Percentiles rank a stretch among this genome's conserved stretches.
Conservation (phyloP, 2,113 vertebrate genomes). For the Mormyrus lacerda region DNA sequence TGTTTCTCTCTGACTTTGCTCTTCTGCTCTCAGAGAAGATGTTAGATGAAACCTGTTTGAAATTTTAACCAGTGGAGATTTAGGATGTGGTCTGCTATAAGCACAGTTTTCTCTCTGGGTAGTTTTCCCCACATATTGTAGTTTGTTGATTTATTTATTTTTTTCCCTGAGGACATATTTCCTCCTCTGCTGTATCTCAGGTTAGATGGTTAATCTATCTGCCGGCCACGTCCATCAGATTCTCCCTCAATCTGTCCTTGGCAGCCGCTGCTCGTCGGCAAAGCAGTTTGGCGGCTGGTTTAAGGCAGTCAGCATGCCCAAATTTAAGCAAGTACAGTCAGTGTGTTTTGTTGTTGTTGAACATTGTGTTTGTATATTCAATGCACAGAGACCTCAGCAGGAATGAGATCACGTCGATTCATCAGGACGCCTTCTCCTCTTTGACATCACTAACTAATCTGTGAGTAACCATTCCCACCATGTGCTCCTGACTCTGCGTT, state of each 20-base stretch:
- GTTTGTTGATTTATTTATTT: neutral
- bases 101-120: neutral
- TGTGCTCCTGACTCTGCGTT: neutral
- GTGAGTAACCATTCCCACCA: slow-evolving; percentile 67
- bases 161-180: neutral
- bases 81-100: neutral
- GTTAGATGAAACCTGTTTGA: neutral
- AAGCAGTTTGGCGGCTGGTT: neutral
- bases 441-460: slow-evolving; percentile 76
- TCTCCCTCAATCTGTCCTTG: neutral
- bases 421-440: slow-evolving; percentile 76
- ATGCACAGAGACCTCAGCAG: slow-evolving; percentile 83
- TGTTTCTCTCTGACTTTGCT: neutral
- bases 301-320: neutral
- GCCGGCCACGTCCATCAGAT: neutral
- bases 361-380: neutral
- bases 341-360: neutral
- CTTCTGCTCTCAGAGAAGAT: neutral
- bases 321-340: neutral
- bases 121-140: neutral
- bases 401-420: slow-evolving; percentile 77
- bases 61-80: neutral
- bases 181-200: neutral
- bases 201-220: neutral
- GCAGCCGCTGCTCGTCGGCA: neutral